Conservation (phyloP, 2,797 vertebrate species). For the Apodemus agrarius region DNA sequence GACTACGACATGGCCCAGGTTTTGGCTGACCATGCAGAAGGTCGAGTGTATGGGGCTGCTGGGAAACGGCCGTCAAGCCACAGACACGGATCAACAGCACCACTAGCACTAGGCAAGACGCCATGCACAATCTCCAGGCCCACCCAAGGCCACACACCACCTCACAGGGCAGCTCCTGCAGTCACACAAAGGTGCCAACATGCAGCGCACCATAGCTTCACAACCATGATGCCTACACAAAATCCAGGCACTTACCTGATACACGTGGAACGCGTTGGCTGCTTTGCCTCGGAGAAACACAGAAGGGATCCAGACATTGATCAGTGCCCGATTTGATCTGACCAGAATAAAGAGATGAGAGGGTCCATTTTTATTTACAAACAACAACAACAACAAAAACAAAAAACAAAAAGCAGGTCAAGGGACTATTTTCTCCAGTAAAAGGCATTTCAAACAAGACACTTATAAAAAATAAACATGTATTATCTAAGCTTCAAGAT, state of each 20-base stretch:
- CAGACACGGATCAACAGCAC: neutral
- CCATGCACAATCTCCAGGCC: neutral
- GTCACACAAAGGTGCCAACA: neutral
- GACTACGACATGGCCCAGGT: fast-evolving
- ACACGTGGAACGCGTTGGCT: slow-evolving; percentile 97
- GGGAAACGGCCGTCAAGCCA: neutral
- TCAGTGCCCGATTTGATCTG: slow-evolving; percentile 97
- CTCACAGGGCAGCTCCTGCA: fast-evolving
- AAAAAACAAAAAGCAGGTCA: neutral
- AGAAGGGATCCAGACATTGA: slow-evolving; percentile 99
- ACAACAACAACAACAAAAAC: neutral
- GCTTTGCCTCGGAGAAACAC: slow-evolving; percentile 97
- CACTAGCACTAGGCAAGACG: neutral
- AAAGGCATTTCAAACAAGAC: neutral
- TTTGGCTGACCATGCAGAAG: too few species aligned
- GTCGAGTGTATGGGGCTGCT: neutral
- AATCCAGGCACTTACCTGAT: slow-evolving; percentile 90
- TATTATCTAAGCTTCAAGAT: neutral
- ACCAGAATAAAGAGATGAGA: slow-evolving; percentile 47
- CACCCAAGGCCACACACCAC: neutral
- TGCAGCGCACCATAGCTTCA: neutral
- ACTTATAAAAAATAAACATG: neutral
- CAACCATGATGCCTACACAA: fast-evolving
- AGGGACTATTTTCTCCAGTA: neutral
- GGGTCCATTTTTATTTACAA: slow-evolving; percentile 20